Evolutionary conservation across 2,113 vertebrate species (phyloP), one percentile per base, ranked within the genome.

Genomic region (Ammodytes dubius): DNA sequence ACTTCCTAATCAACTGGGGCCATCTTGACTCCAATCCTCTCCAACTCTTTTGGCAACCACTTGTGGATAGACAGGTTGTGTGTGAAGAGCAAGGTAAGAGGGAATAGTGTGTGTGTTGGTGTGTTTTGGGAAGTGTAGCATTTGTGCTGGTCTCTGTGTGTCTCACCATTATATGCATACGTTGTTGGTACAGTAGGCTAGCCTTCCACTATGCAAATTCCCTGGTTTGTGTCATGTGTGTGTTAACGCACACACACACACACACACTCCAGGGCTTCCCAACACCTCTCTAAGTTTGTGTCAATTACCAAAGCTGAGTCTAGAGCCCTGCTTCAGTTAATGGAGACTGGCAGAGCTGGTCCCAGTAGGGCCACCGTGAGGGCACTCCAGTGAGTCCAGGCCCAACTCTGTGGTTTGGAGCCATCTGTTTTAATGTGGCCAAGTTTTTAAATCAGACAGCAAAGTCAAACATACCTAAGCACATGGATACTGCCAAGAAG

Each of bases 21-120:
- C 86, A 86, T 92, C 91, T 92, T 92, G 80, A 93, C 88, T 88
- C 77, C 54, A 19, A 60, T 70, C 82, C 86, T 85, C 86, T 88
- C 83, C 13, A 57, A 86, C 82, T 79, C 77, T 72, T 72, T 81
- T 77, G 78, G 72, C 77, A 40, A 64, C 77, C 80, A 84, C 85
- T 90, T 80, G 89, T 77, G 50, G 59, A 67, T 69, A 66, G 53
- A 85, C 84, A 88, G 80, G 77, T 87, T 87, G 74, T 68, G 70
- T 2, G 39, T 79, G 59, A 58, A 85, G 87, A 59, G 84, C 68
- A 72, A 46, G 63, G 7, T n/a, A 65, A 78, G 74, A 74, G 79
- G 49, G 40, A 50, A 40, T 64, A 14, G 45, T 37, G 64, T 71
- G 73, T 43, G 52, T 54, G 66, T 83, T 79, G 7, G 64, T 73